Base-by-base conservation (phyloP, 1,140 invertebrate genomes). In the Bombus waltoni region DNA sequence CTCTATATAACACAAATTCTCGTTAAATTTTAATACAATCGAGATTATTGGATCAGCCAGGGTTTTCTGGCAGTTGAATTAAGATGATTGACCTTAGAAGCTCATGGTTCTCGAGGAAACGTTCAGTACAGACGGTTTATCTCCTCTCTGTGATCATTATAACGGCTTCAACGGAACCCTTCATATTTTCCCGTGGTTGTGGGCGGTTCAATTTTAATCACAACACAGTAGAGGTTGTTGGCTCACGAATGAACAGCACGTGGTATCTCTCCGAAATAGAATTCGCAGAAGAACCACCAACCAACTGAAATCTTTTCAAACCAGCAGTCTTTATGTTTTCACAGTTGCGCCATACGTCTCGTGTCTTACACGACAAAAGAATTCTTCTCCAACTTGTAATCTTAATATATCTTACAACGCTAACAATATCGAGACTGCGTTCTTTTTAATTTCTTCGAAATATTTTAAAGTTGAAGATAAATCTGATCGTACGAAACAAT, bases 281-380 rank as follows among this genome's bases (percentile, higher is more conserved):
- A 83, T 89, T 89, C 88, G 75, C 80, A 42, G 88, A 89, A 89
- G 81, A 81, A 79, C n/a, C 84, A 79, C 85, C 74, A 81, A 32
- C 47, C 77, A n/a, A 22, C 28, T 25, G 83, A 66, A 25, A 74
- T 73, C 57, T 59, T 71, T 71, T n/a, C 47, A 35, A 62, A 66
- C 44, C 11, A 76, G 28, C 40, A 47, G 47, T 62, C 22, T 79
- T 40, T 47, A 35, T 84, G 76, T 84, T 84, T 84, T 79, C 76
- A 84, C 83, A 84, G 83, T 84, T 84, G 83, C 76, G 25, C 66
- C 66, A 47, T 79, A 72, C 47, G 32, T 57, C n/a, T 79, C 35
- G 76, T 38, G 28, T 44, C 66, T 44, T 70, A 22, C 32, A 11
- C 28, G 62, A 35, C 22, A 18, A 59, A 57, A 70, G 68, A 72